Evolutionary conservation across 2,113 vertebrate genomes (phyloP), one percentile per base, ranked within the genome.

Genomic region (Natator depressus): DNA sequence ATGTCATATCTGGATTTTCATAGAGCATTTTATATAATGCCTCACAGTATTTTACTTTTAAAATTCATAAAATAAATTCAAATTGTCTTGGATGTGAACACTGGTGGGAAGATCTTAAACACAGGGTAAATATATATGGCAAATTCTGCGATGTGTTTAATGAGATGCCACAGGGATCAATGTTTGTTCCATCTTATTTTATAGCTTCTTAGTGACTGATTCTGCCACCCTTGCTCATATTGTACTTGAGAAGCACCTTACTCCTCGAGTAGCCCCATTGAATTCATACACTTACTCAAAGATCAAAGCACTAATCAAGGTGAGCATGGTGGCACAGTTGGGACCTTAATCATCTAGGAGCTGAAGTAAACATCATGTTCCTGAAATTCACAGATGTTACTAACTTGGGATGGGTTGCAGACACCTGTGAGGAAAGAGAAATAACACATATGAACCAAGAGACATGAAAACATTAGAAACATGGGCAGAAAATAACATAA

Each of bases 21-120:
- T 78, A 78, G 5, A 90, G 80, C 24, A 62, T 88, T 91, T 87
- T 59, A 38, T 82, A 20, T 83, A 93, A 79, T 80, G 80, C 38
- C 20, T 80, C 69, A 83, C 38, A 47, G 8, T 91, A 59, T 83
- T 69, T 80, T 46, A 86, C 75, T 91, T 96, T 85, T 87, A 85
- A 78, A 94, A 95, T 91, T 94, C 35, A 65, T 93, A 57, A 87
- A 86, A 88, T 84, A 78, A 72, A 75, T 93, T 93, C 1, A 27
- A 79, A 53, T 94, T 35, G 9, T 4, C 93, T 93, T 90, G 2
- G 87, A 4, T 82, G 24, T 59, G 59, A 91, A 81, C 13, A 13
- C 51, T 59, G 79, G 75, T 47, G 42, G 84, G 51, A 90, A 93
- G 93, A 86, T 72, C 2, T 47, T 95, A 90, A 95, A 89, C 72